phyloP scores from a whole-genome alignment of 2,797 vertebrate species.

The Sorex maritimensis region DNA sequence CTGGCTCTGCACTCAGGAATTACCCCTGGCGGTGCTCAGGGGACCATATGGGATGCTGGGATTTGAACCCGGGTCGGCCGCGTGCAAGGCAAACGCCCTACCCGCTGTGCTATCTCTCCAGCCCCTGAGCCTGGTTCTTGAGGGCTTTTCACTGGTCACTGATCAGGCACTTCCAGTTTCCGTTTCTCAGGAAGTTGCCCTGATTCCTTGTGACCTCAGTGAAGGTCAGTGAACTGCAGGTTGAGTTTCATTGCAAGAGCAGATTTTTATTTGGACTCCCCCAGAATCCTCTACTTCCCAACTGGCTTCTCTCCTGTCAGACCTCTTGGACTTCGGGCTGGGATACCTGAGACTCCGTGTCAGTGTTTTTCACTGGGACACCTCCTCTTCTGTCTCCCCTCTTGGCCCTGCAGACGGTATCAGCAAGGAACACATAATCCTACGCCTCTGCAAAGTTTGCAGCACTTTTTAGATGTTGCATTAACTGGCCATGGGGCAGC shows the following conservation, averaged over 20 bases:
- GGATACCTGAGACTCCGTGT: not conserved
- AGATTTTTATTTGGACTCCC: not conserved
- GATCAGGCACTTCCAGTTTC: not conserved
- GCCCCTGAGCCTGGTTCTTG: too few species aligned
- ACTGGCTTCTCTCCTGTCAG: not conserved
- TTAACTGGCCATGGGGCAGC: not conserved
- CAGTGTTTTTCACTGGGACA: not conserved
- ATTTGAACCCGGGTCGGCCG: too few species aligned
- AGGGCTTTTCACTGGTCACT: not conserved
- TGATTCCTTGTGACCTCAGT: not conserved
- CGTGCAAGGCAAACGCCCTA: too few species aligned
- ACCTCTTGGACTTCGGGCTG: rapidly evolving
- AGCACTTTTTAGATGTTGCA: not conserved
- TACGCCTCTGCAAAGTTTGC: not conserved
- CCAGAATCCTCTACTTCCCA: not conserved
- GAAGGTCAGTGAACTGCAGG: not conserved
- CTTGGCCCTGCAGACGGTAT: not conserved
- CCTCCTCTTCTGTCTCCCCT: not conserved
- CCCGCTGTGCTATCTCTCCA: too few species aligned
- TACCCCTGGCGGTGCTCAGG: too few species aligned
- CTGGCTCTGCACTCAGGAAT: too few species aligned
- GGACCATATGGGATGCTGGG: too few species aligned
- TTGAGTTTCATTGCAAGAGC: not conserved
- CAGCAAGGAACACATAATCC: not conserved
- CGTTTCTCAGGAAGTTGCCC: not conserved